Base-by-base conservation (phyloP, 2,113 vertebrate genomes). In the Papio anubis region DNA sequence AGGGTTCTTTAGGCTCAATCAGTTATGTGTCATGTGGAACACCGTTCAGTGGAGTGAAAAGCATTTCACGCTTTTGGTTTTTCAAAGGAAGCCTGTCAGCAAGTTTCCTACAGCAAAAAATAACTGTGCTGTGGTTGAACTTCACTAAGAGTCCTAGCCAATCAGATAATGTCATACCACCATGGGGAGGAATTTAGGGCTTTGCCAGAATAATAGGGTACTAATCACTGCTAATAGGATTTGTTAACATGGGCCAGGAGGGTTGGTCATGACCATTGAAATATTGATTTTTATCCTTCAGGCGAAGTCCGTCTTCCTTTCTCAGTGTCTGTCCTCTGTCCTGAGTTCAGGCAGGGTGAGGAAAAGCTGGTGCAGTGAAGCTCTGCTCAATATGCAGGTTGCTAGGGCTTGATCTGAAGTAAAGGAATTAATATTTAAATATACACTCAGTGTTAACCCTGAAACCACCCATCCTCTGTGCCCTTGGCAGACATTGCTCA, bases 51-150 rank as follows among this genome's bases (percentile, higher is more conserved):
- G 66, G 72, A 93, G 52, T 93, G 85, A 96, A 95, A 96, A 80
- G 88, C 95, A 96, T 95, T 96, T 97, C 97, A 97, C 1, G 38
- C 97, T 94, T 95, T 93, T 45, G 52, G 55, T 90, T 95, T 97
- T 98, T 79, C 95, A 95, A 95, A 97, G 90, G 68, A 94, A 61
- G 25, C 68, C 92, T 92, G 81, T 96, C 92, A 97, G 93, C 96
- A 96, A 88, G 75, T 95, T 97, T 93, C 90, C 96, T 90, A 68
- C 40, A 78, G 82, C 81, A 87, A 89, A 93, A 96, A 90, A 72
- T 88, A 97, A n/a, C 78, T 68, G 35, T 75, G 66, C 52, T 64
- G 14, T 11, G 48, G 32, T 91, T 3, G 5, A 17, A 52, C 95
- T 90, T 95, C 92, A 81, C 75, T 88, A 4, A 70, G 92, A 90